Base-by-base conservation (phyloP, 2,113 vertebrate genomes). In the Indicator maculatus region DNA sequence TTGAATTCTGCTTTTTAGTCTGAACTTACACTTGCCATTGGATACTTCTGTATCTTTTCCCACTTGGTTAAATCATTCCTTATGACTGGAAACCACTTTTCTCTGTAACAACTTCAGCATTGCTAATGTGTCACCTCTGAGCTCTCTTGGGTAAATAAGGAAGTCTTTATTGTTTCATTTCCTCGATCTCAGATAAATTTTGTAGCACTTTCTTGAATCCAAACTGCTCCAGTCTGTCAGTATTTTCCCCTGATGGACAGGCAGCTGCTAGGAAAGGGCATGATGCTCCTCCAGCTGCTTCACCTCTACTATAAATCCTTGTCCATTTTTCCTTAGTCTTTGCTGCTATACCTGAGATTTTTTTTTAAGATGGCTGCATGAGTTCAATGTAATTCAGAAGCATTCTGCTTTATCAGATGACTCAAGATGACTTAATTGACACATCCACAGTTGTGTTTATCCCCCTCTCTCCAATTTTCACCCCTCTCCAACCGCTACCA, bases 191-290 rank as follows among this genome's bases (percentile, higher is more conserved):
- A 56, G 33, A 47, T 90, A 65, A 69, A 73, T 63, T 79, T 44
- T 73, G 24, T 71, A 45, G 55, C 28, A n/a, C 75, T 89, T 87
- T 87, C 39, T 65, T 89, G 18, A 66, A 61, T 77, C 52, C 30
- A 39, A 1, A 41, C 14, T 66, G n/a, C 50, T 90, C 23, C 72
- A 65, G 3, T 39, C 26, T 85, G 67, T 66, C 36, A 8, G 14
- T 73, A n/a, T 63, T 82, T 70, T 73, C 23, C 59, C 16, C 15
- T 73, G 53, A 38, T 4, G 12, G 41, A 82, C 1, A 1, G 36
- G 38, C 2, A 0, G 26, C 55, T 9, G 0, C 16, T 2, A 3
- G 41, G 53, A 72, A 2, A 8, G 33, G 21, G 12, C 31, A 31
- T 1, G 0, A 16, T 65, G 39, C 41, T 90, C 28, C 24, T 31